phyloP scores from a whole-genome alignment of 2,113 vertebrate genomes.

The Tapirus terrestris region DNA sequence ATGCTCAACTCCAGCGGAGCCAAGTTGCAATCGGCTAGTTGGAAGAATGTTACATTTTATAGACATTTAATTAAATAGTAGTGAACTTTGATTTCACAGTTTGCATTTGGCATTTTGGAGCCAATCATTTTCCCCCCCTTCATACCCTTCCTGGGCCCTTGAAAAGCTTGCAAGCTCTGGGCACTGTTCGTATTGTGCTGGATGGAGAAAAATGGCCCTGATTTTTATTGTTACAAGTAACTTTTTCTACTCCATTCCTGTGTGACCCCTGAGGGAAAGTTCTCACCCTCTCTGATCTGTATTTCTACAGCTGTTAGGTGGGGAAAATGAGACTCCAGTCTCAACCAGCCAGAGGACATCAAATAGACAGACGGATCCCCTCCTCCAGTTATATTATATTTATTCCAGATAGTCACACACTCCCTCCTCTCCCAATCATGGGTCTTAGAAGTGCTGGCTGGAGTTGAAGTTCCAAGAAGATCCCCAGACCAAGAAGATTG shows the following conservation, averaged over 20 bases:
- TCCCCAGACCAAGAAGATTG: neutral
- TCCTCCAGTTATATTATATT: neutral
- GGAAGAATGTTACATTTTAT: neutral
- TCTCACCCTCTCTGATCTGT: neutral
- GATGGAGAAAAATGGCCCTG: neutral
- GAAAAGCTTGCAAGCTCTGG: neutral
- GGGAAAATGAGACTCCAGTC: neutral
- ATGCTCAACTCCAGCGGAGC: neutral
- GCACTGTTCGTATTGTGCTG: neutral
- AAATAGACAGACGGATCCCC: neutral
- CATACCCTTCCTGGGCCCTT: neutral
- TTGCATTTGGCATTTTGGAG: neutral
- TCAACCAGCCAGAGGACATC: neutral
- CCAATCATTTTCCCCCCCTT: neutral
- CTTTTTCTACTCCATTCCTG: neutral
- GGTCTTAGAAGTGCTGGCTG: neutral
- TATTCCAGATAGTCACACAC: slow-evolving; percentile 33
- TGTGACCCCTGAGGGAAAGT: neutral
- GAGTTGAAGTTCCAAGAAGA: neutral
- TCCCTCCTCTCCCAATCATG: too few relatives aligned
- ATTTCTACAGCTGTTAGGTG: neutral
- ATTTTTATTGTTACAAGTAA: neutral
- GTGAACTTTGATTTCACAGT: neutral
- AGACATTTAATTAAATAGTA: neutral
- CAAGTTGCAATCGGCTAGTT: neutral